Conservation (phyloP, 2,797 vertebrate species). For the Gallinago stenura region DNA sequence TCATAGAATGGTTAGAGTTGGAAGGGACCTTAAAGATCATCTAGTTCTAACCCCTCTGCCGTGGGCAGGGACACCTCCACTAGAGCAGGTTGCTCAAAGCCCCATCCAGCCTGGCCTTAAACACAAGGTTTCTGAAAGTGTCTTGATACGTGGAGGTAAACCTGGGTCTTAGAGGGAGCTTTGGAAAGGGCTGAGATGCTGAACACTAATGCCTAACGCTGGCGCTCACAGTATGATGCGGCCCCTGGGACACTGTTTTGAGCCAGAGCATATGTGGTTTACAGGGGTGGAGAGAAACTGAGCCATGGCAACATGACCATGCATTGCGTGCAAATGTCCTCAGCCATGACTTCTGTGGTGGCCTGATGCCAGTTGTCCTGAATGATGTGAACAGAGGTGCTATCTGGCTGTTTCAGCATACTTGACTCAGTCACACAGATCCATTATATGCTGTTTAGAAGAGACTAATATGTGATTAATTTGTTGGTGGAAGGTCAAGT, state of each 20-base stretch:
- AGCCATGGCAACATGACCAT: not conserved
- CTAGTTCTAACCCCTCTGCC: no score
- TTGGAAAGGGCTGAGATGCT: not conserved
- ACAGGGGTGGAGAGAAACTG: not conserved
- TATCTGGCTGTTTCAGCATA: not conserved
- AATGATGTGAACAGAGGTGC: not conserved
- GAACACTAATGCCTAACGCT: not conserved
- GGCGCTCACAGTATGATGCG: not conserved
- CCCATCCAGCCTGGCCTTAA: no score
- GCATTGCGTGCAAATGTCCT: not conserved
- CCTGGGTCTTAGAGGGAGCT: not conserved
- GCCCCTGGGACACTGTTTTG: not conserved
- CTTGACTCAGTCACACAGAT: not conserved
- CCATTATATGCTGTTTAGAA: not conserved
- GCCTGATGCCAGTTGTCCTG: not conserved
- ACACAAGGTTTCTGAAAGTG: not conserved
- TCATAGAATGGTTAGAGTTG: no score
- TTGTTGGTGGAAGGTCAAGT: not conserved
- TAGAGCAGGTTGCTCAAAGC: no score
- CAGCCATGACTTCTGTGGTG: not conserved
- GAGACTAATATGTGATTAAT: not conserved
- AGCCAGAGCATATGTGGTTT: not conserved
- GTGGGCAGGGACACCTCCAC: no score
- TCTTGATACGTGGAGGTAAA: not conserved
- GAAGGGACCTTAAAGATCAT: no score